A percentile compares a stretch with the other conserved stretches of the same genome.
phyloP scores from a whole-genome alignment of 1,140 invertebrate species.

The Agrypnia vestita region DNA sequence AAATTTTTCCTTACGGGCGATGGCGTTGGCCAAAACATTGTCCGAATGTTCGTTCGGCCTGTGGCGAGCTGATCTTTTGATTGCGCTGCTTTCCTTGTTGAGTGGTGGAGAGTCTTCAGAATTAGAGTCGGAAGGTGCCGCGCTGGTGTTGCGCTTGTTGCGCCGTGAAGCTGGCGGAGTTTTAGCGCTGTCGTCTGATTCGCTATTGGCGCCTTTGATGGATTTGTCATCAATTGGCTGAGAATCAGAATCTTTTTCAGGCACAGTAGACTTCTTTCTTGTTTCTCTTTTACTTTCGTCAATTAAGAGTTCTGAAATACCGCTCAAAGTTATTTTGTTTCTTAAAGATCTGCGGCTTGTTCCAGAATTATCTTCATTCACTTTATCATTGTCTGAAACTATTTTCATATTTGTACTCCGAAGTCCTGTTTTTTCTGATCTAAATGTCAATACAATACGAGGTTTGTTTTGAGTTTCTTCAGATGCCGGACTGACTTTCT shows the following conservation, averaged over 20 bases:
- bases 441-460: constrained; percentile 70
- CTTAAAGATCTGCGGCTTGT: constrained; percentile 41
- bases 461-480: constrained; percentile 63
- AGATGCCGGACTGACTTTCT: constrained; percentile 45
- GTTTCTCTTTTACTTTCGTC: constrained; percentile 42
- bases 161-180: constrained; percentile 62
- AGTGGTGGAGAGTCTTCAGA: constrained; percentile 66
- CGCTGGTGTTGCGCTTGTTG: constrained; percentile 63
- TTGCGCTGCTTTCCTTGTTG: constrained; percentile 57
- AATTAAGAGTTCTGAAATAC: neutral
- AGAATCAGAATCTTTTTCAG: neutral
- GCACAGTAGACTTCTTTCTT: constrained; percentile 19
- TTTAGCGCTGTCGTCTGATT: constrained; percentile 64
- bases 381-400: constrained; percentile 69
- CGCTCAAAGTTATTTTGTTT: constrained; percentile 21
- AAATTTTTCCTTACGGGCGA: constrained; percentile 74
- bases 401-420: constrained; percentile 71
- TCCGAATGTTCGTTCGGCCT: constrained; percentile 71
- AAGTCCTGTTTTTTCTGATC: constrained; percentile 70
- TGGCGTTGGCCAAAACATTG: constrained; percentile 73
- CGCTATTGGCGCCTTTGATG: constrained; percentile 63
- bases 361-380: constrained; percentile 62
- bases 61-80: constrained; percentile 71
- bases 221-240: constrained; percentile 60
- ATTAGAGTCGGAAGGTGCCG: constrained; percentile 65